Evolutionary conservation across 2,888 invertebrate species (phyloP).

Genomic region (Dimorphilus gyrociliatus): DNA sequence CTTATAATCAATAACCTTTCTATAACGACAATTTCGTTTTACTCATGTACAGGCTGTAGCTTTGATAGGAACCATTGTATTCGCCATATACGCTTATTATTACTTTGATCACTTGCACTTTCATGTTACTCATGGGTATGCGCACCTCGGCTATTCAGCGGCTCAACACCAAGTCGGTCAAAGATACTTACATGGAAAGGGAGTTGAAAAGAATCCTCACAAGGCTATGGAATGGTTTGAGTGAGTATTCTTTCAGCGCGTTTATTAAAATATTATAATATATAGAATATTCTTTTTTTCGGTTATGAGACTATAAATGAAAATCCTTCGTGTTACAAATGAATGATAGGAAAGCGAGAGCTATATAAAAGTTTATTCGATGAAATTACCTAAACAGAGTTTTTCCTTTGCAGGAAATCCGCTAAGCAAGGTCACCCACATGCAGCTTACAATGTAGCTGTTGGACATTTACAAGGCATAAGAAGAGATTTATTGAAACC

Average conservation of each 20-base stretch:
- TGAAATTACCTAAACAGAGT: too few species aligned
- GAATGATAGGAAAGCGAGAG: too few species aligned
- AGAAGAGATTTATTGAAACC: constrained; percentile 29
- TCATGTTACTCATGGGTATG: constrained; percentile 37
- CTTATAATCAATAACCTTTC: too few species aligned
- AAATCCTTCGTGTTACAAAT: too few species aligned
- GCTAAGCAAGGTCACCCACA: constrained; percentile 42
- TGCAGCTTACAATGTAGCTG: constrained; percentile 42
- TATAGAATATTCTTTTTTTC: too few species aligned
- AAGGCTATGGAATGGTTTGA: constrained; percentile 41
- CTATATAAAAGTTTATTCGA: too few species aligned
- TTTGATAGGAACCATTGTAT: constrained; percentile 11
- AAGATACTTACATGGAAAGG: constrained; percentile 37
- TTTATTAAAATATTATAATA: not conserved
- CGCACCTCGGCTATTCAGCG: constrained; percentile 36
- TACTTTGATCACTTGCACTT: constrained; percentile 39
- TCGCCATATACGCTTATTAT: constrained; percentile 34
- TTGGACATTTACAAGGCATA: constrained; percentile 41
- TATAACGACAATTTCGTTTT: not conserved
- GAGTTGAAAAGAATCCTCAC: constrained; percentile 35
- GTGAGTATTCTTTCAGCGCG: constrained; percentile 18
- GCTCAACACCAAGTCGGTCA: constrained; percentile 40
- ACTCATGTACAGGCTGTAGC: constrained; percentile 7
- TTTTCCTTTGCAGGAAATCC: constrained; percentile 36
- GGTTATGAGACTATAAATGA: too few species aligned